Evolutionary conservation across 2,888 invertebrate species (phyloP).

Genomic region (Mimas tiliae): DNA sequence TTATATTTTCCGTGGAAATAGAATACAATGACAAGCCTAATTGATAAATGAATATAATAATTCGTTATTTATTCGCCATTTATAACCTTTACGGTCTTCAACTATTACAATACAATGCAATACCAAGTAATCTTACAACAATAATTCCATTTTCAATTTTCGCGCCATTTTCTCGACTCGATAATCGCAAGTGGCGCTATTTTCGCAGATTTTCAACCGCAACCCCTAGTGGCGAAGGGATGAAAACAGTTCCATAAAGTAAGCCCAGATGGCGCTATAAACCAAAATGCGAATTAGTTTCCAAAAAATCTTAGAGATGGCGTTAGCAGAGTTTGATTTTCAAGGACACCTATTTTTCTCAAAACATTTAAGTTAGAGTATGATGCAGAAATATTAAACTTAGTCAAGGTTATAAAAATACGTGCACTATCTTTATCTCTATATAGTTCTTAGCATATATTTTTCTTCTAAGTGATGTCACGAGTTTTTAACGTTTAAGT

Average conservation of each 20-base stretch:
- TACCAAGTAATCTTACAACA: conserved; percentile 31
- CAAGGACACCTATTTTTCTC: background rate
- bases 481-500: too few relatives aligned
- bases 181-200: conserved; percentile 69
- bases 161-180: conserved; percentile 42
- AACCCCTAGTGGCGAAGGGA: conserved; percentile 74
- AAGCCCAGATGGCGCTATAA: conserved; percentile 64
- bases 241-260: conserved; percentile 56
- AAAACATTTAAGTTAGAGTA: background rate
- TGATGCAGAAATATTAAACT: too few relatives aligned
- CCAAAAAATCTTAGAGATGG: conserved; percentile 59
- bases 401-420: background rate
- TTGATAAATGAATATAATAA: background rate
- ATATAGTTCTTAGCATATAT: too few relatives aligned
- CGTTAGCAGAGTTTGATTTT: conserved; percentile 45
- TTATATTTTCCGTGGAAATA: too few relatives aligned
- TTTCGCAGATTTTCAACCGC: conserved; percentile 72
- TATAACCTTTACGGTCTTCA: too few relatives aligned
- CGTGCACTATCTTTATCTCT: background rate
- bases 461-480: too few relatives aligned
- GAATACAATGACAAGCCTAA: too few relatives aligned
- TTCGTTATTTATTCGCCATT: background rate
- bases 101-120: background rate
- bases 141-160: conserved; percentile 43
- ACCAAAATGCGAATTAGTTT: conserved; percentile 32